Evolutionary conservation across 1,140 invertebrate species (phyloP), one percentile per base, ranked within the genome.

Genomic region (Calycopis cecrops): DNA sequence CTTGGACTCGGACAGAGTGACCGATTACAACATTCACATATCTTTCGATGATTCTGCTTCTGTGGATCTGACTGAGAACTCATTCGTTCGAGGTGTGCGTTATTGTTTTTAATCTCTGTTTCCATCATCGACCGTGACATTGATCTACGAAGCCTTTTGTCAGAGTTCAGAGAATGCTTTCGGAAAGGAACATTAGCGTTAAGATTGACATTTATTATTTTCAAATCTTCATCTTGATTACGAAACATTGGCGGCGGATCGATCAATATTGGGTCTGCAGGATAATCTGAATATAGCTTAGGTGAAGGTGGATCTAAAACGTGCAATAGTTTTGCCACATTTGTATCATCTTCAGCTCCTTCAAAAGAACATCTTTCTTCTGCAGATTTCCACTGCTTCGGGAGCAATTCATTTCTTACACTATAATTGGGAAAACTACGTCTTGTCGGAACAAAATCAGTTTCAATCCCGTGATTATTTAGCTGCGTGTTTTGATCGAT

Each of bases 1-100:
- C 91, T 79, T 0, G 91, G 91, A 74, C 91, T 92, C 12, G 91
- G 89, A 60, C 89, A 91, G 53, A 89, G 68, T 4, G 88, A 90
- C 57, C 88, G 88, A 55, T 90, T 88, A 57, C 91, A 91, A 70
- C 90, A 91, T 61, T 89, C 86, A 66, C 91, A 92, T 69, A 90
- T 90, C 35, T 71, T 80, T 38, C 60, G 60, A 48, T 49, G 48
- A 57, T 71, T 79, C 49, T 72, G 48, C 58, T 71, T 79, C 49
- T 72, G 61, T 16, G 65, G 71, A 48, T 84, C 84, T 0, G 84
- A 87, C 48, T 84, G 80, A 0, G 80, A 82, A 60, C 82, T 85
- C 79, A 84, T 83, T 59, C 84, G 73, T 53, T 85, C 71, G 11
- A 79, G 40, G 35, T 72, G 70, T 4, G 62, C 60, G 38, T 64